These are phyloP conservation scores for Zalophus californianus DNA, from an alignment of 2,797 vertebrate species.

Conservation along the genomic window DNA sequence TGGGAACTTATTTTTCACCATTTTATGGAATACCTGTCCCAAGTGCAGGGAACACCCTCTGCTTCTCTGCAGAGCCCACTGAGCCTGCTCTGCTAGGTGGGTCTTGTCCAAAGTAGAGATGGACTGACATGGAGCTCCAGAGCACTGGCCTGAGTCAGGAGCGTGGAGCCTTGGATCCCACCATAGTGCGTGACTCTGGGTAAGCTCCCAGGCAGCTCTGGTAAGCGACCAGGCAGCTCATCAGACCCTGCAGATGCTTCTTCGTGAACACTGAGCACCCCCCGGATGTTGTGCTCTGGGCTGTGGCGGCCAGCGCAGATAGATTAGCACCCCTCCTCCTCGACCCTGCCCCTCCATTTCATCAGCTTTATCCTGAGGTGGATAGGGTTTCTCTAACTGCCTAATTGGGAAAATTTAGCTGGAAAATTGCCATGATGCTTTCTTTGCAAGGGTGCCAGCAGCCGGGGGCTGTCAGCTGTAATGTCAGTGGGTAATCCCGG, in stretches of 20 bases:
- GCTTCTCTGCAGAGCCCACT: neutral
- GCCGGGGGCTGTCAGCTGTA: conserved; percentile 66
- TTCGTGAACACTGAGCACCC: neutral
- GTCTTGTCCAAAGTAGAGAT: neutral
- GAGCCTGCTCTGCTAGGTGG: no score
- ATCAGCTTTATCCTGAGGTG: conserved; percentile 69
- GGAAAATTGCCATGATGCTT: conserved; percentile 64
- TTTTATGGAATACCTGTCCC: neutral
- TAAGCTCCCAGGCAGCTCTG: no score
- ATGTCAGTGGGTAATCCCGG: conserved; percentile 75
- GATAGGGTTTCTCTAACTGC: conserved; percentile 79
- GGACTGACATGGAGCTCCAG: neutral
- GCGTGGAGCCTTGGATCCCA: neutral
- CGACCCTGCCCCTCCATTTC: conserved; percentile 47
- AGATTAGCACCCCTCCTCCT: neutral
- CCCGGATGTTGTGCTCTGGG: neutral
- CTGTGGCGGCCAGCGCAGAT: neutral
- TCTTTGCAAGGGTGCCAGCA: conserved; percentile 79
- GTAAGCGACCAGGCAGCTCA: neutral
- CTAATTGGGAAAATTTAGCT: conserved; percentile 80
- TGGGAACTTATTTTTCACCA: neutral
- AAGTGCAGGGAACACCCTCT: neutral
- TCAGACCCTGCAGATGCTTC: neutral
- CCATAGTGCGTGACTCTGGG: rapidly evolving
- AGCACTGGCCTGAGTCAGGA: neutral